phyloP scores from a whole-genome alignment of 2,113 vertebrate species.

The Eubucco bourcierii region DNA sequence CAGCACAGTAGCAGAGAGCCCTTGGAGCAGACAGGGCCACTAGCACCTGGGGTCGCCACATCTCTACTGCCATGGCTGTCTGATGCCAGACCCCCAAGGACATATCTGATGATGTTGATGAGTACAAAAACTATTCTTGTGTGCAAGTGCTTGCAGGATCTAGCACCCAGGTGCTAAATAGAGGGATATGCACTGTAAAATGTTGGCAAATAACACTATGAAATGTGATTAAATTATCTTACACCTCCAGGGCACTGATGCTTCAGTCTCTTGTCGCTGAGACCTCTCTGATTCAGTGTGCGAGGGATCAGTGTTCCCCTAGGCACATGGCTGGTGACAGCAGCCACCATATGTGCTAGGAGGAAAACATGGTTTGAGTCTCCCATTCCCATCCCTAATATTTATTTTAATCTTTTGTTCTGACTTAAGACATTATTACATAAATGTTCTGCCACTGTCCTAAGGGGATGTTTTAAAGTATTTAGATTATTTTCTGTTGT shows the following conservation, averaged over 20 bases:
- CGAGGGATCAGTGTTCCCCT: neutral
- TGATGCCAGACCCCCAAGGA: neutral
- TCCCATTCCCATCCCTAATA: conserved; percentile 11
- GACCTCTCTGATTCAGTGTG: neutral
- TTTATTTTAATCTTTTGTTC: conserved; percentile 45
- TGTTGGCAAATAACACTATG: neutral
- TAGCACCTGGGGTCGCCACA: neutral
- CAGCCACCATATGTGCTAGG: neutral
- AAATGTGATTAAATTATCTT: neutral
- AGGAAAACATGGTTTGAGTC: neutral
- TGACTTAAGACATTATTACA: conserved; percentile 29
- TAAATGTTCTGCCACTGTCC: conserved; percentile 18
- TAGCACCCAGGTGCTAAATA: neutral
- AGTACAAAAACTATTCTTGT: neutral
- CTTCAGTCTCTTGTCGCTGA: neutral
- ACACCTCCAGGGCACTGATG: neutral
- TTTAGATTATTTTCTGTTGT: conserved; percentile 27
- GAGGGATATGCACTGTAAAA: neutral
- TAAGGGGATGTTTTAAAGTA: conserved; percentile 22
- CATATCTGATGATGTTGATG: neutral
- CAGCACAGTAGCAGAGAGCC: neutral
- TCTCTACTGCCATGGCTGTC: too few relatives aligned
- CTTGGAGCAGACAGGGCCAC: neutral
- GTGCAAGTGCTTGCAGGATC: neutral
- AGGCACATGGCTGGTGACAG: neutral